A percentile compares a stretch with the other conserved stretches of the same genome.
Conservation (phyloP, 2,797 vertebrate genomes). For the Xerus rutilus region DNA sequence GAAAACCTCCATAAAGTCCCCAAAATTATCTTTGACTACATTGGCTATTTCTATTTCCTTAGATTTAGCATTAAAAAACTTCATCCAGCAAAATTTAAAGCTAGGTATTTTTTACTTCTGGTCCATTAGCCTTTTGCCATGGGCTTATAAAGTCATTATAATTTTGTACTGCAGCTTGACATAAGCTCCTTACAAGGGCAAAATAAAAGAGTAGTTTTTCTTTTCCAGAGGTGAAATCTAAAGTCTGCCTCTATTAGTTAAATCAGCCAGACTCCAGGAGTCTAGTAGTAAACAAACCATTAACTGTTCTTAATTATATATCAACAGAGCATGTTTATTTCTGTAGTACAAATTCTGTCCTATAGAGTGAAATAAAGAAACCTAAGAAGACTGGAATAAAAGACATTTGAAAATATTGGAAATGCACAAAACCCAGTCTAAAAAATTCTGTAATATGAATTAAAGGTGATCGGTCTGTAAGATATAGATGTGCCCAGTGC, state of each 20-base stretch:
- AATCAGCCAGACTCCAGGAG: conserved; percentile 43
- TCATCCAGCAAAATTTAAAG: conserved; percentile 11
- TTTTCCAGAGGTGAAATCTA: conserved; percentile 29
- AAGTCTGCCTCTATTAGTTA: conserved; percentile 52
- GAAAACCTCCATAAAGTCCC: not conserved
- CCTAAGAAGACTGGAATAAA: not conserved
- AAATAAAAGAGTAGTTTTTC: conserved; percentile 49
- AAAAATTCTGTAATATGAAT: conserved; percentile 26
- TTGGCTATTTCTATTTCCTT: not conserved
- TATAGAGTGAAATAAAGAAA: conserved; percentile 57
- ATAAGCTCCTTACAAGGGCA: conserved; percentile 28
- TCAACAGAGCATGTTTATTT: conserved; percentile 62
- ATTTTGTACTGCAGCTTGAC: not conserved
- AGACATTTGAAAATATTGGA: conserved; percentile 4
- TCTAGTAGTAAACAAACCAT: conserved; percentile 65
- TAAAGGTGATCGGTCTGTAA: conserved; percentile 13
- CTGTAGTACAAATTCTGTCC: conserved; percentile 11
- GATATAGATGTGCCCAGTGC: not conserved
- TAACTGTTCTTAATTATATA: conserved; percentile 65
- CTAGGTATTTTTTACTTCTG: not conserved
- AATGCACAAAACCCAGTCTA: conserved; percentile 29
- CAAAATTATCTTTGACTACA: conserved; percentile 20
- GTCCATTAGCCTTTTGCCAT: conserved; percentile 2
- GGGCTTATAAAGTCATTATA: not conserved
- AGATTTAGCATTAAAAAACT: conserved; percentile 14